Evolutionary conservation across 2,888 invertebrate genomes (phyloP).

Genomic region (Hypena proboscidalis): DNA sequence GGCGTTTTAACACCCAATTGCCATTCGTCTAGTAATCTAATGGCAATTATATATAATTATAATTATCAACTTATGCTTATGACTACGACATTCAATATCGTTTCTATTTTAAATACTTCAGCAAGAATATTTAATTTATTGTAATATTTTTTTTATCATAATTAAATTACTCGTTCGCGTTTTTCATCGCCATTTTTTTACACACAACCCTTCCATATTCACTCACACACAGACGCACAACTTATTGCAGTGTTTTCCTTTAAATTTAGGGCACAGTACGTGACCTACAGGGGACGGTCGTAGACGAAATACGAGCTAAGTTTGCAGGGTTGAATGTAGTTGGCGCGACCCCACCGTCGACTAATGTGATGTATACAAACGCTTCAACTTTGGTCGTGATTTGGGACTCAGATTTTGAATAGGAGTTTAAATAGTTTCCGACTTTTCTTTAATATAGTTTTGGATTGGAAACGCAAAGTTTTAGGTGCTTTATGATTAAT

Average conservation of each 20-base stretch:
- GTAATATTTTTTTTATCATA: too few species aligned
- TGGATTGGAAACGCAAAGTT: too few species aligned
- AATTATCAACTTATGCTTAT: too few species aligned
- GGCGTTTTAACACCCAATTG: too few species aligned
- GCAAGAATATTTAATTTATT: too few species aligned
- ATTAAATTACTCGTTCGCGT: too few species aligned
- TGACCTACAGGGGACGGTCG: slow-evolving; percentile 67
- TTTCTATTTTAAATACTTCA: too few species aligned
- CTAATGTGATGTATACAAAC: slow-evolving; percentile 44
- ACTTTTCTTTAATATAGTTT: too few species aligned
- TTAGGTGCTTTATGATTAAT: too few species aligned
- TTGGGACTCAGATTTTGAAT: slow-evolving; percentile 11
- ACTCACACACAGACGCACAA: slow-evolving; percentile 54
- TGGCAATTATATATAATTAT: too few species aligned
- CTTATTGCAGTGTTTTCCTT: slow-evolving; percentile 76
- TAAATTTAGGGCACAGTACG: slow-evolving; percentile 77
- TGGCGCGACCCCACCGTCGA: slow-evolving; percentile 47
- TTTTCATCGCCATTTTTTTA: slow-evolving; percentile 3
- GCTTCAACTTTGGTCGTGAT: slow-evolving; percentile 40
- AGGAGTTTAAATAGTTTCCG: neutral
- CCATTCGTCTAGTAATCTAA: too few species aligned
- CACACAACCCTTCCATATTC: slow-evolving; percentile 13
- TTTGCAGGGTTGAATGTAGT: slow-evolving; percentile 52
- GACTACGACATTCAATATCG: too few species aligned
- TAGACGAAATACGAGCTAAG: slow-evolving; percentile 70